Percentiles rank a stretch among this genome's conserved stretches.
Evolutionary conservation across 2,113 vertebrate species (phyloP).

Genomic region (Callochromis pleurospilus): DNA sequence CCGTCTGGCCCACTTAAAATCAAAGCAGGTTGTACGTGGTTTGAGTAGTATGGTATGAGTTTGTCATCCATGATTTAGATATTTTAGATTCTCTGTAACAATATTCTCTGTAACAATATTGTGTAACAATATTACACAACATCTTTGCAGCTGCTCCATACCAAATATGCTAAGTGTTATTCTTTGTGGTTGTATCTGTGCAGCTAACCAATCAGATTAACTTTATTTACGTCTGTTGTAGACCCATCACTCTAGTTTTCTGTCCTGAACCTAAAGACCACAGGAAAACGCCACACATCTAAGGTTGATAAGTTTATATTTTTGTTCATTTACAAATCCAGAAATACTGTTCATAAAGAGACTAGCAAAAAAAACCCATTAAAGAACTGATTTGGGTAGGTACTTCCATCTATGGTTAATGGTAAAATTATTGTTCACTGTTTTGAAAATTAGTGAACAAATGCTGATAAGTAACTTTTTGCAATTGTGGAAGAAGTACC

Average conservation of each 20-base stretch:
- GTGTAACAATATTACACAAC: not conserved
- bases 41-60: too few species aligned
- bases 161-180: not conserved
- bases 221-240: not conserved
- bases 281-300: not conserved
- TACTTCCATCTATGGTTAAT: not conserved
- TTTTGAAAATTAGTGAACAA: not conserved
- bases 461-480: not conserved
- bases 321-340: not conserved
- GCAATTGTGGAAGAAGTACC: not conserved
- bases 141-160: not conserved
- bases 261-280: not conserved
- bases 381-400: not conserved
- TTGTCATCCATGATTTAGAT: too few species aligned
- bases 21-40: too few species aligned
- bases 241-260: not conserved
- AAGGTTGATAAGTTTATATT: not conserved
- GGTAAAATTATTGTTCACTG: not conserved
- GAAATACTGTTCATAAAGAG: not conserved
- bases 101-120: not conserved
- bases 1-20: too few species aligned
- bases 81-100: too few species aligned
- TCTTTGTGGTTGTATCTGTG: not conserved
- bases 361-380: not conserved
- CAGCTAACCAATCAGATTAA: not conserved